phyloP scores from a whole-genome alignment of 2,113 vertebrate species.

The Carassius gibelio region DNA sequence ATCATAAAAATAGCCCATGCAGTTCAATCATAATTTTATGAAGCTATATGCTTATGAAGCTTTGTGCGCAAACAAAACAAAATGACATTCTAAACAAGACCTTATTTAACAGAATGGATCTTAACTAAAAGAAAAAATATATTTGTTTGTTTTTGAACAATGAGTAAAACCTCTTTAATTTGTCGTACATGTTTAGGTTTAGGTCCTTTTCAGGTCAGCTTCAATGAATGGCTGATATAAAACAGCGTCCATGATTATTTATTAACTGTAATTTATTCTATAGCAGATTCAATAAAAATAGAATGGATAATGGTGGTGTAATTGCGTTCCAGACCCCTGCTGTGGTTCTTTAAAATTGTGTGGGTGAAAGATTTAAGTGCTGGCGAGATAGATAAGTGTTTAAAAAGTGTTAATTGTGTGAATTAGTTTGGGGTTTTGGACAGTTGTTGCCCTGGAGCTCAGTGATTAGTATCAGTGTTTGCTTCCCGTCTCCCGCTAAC shows the following conservation, averaged over 20 bases:
- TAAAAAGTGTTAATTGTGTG: conserved; percentile 32
- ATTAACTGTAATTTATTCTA: background rate
- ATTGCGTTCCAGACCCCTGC: background rate
- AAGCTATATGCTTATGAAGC: too few relatives aligned
- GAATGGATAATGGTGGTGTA: too few relatives aligned
- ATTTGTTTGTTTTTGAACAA: background rate
- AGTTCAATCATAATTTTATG: too few relatives aligned
- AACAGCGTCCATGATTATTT: background rate
- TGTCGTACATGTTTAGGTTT: background rate
- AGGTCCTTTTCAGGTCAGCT: background rate
- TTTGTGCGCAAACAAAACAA: too few relatives aligned
- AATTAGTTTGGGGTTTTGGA: conserved; percentile 26
- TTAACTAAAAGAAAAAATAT: background rate
- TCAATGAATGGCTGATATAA: background rate
- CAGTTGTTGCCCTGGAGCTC: conserved; percentile 34
- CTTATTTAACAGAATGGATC: background rate
- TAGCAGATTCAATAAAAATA: background rate
- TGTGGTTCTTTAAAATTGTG: conserved; percentile 9
- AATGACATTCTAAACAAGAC: background rate
- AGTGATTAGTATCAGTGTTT: conserved; percentile 28
- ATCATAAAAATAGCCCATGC: too few relatives aligned
- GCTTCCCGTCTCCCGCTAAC: conserved; percentile 14
- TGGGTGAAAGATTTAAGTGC: background rate
- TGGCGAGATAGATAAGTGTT: background rate
- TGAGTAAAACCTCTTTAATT: background rate